Conservation (phyloP, 1,140 invertebrate genomes). For the Panagrolaimus sp. region DNA sequence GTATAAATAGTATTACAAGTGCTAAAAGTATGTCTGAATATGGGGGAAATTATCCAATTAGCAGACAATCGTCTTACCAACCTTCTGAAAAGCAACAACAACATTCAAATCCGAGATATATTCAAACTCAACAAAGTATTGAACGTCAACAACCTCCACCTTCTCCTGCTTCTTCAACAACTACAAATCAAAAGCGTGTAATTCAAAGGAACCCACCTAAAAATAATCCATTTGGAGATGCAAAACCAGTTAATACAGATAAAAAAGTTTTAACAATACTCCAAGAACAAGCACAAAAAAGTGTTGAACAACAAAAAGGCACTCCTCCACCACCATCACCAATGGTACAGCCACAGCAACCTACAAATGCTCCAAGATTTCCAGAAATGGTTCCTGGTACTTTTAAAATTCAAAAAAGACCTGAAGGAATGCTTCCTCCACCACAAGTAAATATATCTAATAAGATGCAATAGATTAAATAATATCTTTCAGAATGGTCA, state of each 20-base stretch:
- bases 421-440: neutral
- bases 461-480: too few relatives aligned
- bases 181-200: neutral
- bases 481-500: too few relatives aligned
- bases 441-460: neutral
- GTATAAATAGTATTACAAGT: neutral
- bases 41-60: neutral
- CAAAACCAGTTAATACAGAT: conserved; percentile 20
- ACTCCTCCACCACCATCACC: neutral
- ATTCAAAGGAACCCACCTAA: neutral
- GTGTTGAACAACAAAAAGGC: neutral
- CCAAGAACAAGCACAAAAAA: conserved; percentile 10
- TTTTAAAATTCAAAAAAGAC: neutral
- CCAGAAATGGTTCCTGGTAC: too few relatives aligned
- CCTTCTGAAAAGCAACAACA: neutral
- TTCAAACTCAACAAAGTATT: neutral
- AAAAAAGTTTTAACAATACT: conserved; percentile 1
- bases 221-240: conserved; percentile 22
- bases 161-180: neutral
- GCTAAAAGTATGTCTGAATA: neutral
- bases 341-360: neutral
- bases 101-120: neutral
- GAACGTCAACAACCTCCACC: neutral
- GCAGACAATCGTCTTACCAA: neutral
- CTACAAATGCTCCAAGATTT: too few relatives aligned